Base-by-base conservation (phyloP, 2,113 vertebrate species). In the pig (Sus scrofa) region DNA sequence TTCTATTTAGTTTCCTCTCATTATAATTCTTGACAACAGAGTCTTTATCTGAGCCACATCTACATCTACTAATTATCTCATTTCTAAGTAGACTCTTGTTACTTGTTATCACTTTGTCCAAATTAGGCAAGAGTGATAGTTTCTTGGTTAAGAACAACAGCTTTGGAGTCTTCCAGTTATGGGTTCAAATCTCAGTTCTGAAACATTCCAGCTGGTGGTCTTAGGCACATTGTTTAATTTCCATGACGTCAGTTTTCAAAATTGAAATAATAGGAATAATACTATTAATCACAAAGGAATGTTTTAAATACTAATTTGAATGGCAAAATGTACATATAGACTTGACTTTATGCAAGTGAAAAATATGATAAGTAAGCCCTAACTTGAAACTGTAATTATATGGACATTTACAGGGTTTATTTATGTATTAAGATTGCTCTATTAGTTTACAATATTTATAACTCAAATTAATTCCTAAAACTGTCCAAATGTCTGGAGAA, bases 381-480 rank as follows among this genome's bases (percentile, higher is more conserved):
- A 96, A 86, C 71, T 14, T 86, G 20, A 26, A 96, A 79, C 1
- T 78, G 10, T 65, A 84, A 86, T 82, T 71, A 75, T 7, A 77
- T 19, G 13, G 18, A 26, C 20, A 82, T 24, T 30, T 78, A 34
- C 20, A 34, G 12, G 9, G 14, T 56, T 81, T 67, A 93, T 62
- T 37, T 63, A 16, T 78, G 7, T 58, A 68, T 44, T 26, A 84
- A 27, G 20, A 62, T 8, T 62, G 20, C n/a, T 78, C 7, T 14
- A 63, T 67, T 63, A 90, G 26, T 84, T 65, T 39, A 60, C 0
- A 86, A n/a, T 16, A 68, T 85, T 82, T 83, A 50, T 65, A 60
- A 56, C 34, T 95, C 24, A 88, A 86, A 86, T 54, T 94, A 50
- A 75, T 86, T 91, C 30, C 65, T 87, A 89, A 91, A 75, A 39